Base-by-base conservation (phyloP, 1,140 invertebrate genomes). In the Rhopalosiphum padi region DNA sequence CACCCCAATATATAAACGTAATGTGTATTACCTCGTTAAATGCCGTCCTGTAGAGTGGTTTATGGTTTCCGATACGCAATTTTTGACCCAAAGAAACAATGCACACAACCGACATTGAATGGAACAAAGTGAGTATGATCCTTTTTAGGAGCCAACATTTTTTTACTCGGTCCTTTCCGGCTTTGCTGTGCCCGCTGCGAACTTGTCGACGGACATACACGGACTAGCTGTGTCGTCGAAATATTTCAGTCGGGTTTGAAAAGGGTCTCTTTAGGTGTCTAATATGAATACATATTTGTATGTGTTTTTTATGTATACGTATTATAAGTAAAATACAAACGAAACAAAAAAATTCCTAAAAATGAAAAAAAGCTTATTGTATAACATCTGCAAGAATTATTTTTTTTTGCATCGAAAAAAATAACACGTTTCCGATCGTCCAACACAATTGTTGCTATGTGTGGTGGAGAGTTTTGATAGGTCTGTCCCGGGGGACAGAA, bases 11-110 rank as follows among this genome's bases (percentile, higher is more conserved):
- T 83, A n/a, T 77, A 35, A 51, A 48, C 8, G 25, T 55, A 55
- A 89, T 55, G 51, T 55, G 48, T 93, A 55, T 93, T 93, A 93
- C 91, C 91, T 85, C 82, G 82, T 93, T 93, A 55, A 93, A 93
- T 41, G 91, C 77, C 37, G 48, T 83, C 90, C 91, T 93, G 91
- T 51, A 37, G 91, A 86, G 82, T 86, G 91, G 91, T 93, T 51
- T 55, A 82, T 93, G 6, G 89, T 35, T 91, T 82, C 90, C 77
- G 48, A 86, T 43, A 51, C 15, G 48, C 91, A 83, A 86, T 86
- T 51, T 93, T 93, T 43, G 91, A 85, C 91, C 82, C 22, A 18
- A 93, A 86, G 48, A 55, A 86, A 86, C 91, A 92, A 92, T 83
- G n/a, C n/a, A 18, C 43, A 90, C 55, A 11, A 41, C n/a, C 41